Percentiles rank a stretch among this genome's conserved stretches.
Evolutionary conservation across 2,888 invertebrate species (phyloP).

Genomic region (Aleiodes leptofemur): DNA sequence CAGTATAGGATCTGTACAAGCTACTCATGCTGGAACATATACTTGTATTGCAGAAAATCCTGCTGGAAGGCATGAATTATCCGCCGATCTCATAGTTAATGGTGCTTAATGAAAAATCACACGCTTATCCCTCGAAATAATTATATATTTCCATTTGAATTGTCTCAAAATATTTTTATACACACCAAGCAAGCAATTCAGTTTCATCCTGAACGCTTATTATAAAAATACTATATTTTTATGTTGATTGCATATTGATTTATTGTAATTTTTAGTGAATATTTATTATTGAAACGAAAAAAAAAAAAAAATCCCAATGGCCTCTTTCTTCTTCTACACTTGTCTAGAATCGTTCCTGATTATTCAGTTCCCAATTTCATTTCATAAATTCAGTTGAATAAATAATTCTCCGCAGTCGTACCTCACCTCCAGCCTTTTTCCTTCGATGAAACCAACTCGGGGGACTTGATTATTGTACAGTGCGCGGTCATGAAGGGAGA

Average conservation of each 20-base stretch:
- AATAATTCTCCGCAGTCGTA: constrained; percentile 67
- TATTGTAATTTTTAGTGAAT: neutral
- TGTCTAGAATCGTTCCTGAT: neutral
- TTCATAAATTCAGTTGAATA: neutral
- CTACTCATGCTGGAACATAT: constrained; percentile 79
- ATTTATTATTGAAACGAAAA: too few relatives aligned
- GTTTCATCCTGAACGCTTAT: neutral
- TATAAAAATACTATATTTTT: neutral
- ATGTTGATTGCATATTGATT: neutral
- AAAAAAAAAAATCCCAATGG: too few relatives aligned
- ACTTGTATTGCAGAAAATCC: constrained; percentile 79
- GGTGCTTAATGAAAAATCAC: constrained; percentile 59
- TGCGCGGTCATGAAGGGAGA: constrained; percentile 81
- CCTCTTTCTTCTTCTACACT: too few relatives aligned
- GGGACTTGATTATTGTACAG: constrained; percentile 79
- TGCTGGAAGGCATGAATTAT: constrained; percentile 78
- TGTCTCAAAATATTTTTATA: constrained; percentile 18
- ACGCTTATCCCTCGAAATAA: constrained; percentile 40
- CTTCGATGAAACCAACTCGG: constrained; percentile 76
- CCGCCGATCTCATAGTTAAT: constrained; percentile 78
- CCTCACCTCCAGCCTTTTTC: constrained; percentile 76
- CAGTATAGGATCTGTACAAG: constrained; percentile 78
- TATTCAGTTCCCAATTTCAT: neutral
- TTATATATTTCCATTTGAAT: constrained; percentile 9
- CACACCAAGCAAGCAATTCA: constrained; percentile 12